Base-by-base conservation (phyloP, 1,140 invertebrate species). In the Colletes latitarsis region DNA sequence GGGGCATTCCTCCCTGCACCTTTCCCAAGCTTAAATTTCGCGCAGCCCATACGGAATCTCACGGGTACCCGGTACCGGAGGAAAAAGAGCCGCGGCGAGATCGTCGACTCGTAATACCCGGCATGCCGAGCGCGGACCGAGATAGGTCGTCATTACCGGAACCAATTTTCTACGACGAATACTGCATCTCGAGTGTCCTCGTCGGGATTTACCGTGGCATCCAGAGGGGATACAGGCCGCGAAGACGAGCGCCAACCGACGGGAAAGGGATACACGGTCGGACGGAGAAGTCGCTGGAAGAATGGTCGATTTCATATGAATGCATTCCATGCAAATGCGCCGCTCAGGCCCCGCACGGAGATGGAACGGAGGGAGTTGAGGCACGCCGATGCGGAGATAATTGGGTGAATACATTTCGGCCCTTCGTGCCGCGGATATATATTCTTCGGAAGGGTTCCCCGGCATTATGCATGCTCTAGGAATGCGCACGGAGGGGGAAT, bases 271-370 rank as follows among this genome's bases (percentile, higher is more conserved):
- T 63, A 67, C 58, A 52, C 69, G 46, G 46, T 14, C 6, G 19
- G 55, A 55, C 63, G 63, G 82, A 83, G 72, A 87, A 85, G 83
- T 77, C 77, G 77, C 41, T 75, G 87, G 81, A 88, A 87, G 85
- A 88, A 82, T 82, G 84, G 79, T 87, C 83, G 88, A 87, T 88
- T 88, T 88, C 86, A 87, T 88, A 87, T 87, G 86, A 88, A 88
- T 88, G 86, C 86, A 74, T 88, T 87, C 82, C 82, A 87, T 88
- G 86, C 79, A 88, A 89, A 87, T 86, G 80, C 72, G 75, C 74
- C 66, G 74, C 60, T 39, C 49, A 10, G 72, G 72, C 58, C 30
- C 73, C n/a, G n/a, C 2, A 41, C 78, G 49, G 63, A 63, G 53
- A 53, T 52, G 55, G 79, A 12, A 53, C 15, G 10, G 43, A 21